Conservation (phyloP, 1,140 invertebrate species). For the Leptinotarsa texana region DNA sequence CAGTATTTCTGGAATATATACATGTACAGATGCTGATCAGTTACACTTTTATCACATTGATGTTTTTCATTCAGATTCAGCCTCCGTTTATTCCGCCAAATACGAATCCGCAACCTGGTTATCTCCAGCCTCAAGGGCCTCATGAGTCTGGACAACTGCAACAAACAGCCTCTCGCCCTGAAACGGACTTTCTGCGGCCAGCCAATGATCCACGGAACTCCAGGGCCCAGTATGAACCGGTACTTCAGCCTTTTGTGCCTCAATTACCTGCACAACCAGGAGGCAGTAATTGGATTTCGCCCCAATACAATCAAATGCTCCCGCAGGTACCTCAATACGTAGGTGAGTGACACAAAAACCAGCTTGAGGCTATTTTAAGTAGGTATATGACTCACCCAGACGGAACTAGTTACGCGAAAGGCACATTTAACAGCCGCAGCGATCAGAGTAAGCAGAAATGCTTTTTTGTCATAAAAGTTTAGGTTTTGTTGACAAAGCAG, state of each 20-base stretch:
- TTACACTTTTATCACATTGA: too few species aligned
- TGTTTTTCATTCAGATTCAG: conserved; percentile 21
- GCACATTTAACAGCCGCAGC: too few species aligned
- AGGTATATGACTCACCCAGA: too few species aligned
- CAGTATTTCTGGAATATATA: too few species aligned
- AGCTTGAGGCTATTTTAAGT: too few species aligned
- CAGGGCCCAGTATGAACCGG: conserved; percentile 35
- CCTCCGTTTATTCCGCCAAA: conserved; percentile 13
- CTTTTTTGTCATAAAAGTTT: too few species aligned
- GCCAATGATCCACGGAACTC: conserved; percentile 27
- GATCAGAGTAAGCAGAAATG: too few species aligned
- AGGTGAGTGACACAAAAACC: conserved; percentile 34
- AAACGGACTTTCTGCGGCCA: conserved; percentile 45
- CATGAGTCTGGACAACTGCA: conserved; percentile 15
- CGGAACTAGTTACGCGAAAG: too few species aligned
- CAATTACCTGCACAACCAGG: conserved; percentile 19
- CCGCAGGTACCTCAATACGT: conserved; percentile 42
- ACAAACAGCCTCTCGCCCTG: not conserved
- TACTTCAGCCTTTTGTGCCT: conserved; percentile 37
- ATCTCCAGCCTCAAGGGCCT: conserved; percentile 13
- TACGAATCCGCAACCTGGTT: conserved; percentile 1
- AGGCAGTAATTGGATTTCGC: conserved; percentile 40
- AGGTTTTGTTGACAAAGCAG: too few species aligned
- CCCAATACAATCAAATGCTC: conserved; percentile 44
- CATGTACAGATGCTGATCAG: too few species aligned